A percentile compares a stretch with the other conserved stretches of the same genome.
These are phyloP conservation scores for Piaya cayana DNA, from an alignment of 2,113 vertebrate species.

Conservation along the genomic window DNA sequence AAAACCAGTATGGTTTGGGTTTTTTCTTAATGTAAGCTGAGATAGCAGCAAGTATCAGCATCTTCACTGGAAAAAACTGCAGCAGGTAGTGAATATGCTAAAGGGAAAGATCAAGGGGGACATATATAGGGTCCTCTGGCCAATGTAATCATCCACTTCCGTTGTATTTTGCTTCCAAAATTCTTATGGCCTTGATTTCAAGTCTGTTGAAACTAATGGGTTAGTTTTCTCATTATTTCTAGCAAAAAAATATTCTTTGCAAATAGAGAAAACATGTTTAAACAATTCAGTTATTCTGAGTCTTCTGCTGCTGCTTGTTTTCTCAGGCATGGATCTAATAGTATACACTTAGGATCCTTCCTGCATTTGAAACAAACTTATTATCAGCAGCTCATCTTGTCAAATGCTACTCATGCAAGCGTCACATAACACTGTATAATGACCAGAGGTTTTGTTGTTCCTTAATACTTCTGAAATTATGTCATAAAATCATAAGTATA, in stretches of 20 bases:
- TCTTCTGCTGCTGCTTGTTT: background rate
- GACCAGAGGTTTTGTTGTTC: background rate
- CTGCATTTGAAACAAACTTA: background rate
- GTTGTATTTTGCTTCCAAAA: background rate
- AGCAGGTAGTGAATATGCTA: no score
- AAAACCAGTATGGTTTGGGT: no score
- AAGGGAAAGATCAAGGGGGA: no score
- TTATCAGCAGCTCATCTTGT: background rate
- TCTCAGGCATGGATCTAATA: background rate
- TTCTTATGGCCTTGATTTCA: background rate
- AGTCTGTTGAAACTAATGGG: background rate
- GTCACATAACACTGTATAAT: accelerated
- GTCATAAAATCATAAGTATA: background rate
- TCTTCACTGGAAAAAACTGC: no score
- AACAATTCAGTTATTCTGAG: background rate
- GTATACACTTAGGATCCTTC: background rate
- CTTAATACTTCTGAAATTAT: background rate
- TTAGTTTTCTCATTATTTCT: background rate
- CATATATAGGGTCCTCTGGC: background rate
- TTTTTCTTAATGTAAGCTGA: no score
- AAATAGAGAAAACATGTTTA: background rate
- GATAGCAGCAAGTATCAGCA: no score
- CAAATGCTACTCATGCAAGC: background rate
- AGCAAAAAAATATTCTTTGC: background rate
- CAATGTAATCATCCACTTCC: background rate